phyloP scores from a whole-genome alignment of 2,797 vertebrate genomes.

The Anguilla obscura region DNA sequence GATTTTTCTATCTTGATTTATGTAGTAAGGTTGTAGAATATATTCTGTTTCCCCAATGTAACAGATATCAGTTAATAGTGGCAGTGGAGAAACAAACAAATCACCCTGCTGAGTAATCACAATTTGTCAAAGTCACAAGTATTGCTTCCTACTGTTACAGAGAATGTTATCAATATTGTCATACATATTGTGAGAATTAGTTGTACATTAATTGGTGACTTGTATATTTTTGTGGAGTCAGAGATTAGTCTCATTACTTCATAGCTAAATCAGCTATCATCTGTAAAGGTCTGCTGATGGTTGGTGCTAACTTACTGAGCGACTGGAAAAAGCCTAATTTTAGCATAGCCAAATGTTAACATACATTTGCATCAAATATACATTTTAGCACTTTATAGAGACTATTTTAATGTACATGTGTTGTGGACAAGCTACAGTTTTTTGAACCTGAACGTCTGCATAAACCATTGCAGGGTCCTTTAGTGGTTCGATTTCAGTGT shows the following conservation, averaged over 20 bases:
- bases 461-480: neutral
- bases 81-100: neutral
- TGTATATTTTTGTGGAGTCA: neutral
- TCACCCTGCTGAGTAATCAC: neutral
- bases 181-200: neutral
- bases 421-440: neutral
- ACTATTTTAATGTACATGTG: neutral
- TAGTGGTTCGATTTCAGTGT: neutral
- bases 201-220: neutral
- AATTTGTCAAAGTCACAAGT: neutral
- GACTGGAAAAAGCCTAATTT: neutral
- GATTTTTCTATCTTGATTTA: neutral
- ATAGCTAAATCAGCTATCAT: neutral
- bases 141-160: neutral
- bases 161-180: neutral
- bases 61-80: neutral
- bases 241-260: neutral
- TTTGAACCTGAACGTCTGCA: neutral
- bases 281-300: neutral
- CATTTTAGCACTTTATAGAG: neutral
- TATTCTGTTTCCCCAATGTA: neutral
- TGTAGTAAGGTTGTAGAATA: neutral
- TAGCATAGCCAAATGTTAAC: neutral
- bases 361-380: neutral
- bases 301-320: neutral